Base-by-base conservation (phyloP, 2,113 vertebrate species). In the Hydrolagus affinis region DNA sequence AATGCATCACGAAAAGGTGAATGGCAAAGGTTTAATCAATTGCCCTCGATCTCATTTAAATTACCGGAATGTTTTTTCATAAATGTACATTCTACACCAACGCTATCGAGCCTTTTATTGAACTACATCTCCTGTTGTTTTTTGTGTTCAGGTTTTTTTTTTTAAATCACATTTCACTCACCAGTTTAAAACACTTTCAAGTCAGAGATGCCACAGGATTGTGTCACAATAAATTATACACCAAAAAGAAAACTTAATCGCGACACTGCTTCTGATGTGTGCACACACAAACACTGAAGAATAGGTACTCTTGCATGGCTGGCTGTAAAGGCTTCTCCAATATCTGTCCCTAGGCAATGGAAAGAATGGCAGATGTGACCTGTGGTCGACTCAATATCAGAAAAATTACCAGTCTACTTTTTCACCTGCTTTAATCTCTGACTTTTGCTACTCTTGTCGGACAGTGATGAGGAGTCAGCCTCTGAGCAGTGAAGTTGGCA, bases 331-430 rank as follows among this genome's bases (percentile, higher is more conserved):
- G 12, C 77, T 62, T 80, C 77, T 80, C 59, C 23, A 64, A 25
- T 64, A 23, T 80, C 77, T 64, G 77, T 80, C 77, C 77, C 11
- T 64, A 80, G 77, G 77, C 77, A 64, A 30, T 64, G 59, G 59
- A 64, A 66, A 80, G 59, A 62, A 64, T 66, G 64, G 77, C 59
- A 28, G 25, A 17, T 66, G 59, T 80, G 77, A 80, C 77, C 77
- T 62, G 23, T 15, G 8, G 28, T 68, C 59, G 64, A 21, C 66
- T 83, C 78, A 83, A 21, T 83, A 66, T 68, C 15, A 66, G 60
- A 83, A 83, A 83, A 83, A 83, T 83, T 83, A 62, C 78, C 73
- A 21, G 60, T 64, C 25, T 83, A 25, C 11, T 68, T 44, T 83
- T 66, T 83, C 15, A 68, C 60, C 15, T 83, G 76, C 30, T 30